Conservation (phyloP, 1,140 invertebrate species). For the Pissodes strobi region DNA sequence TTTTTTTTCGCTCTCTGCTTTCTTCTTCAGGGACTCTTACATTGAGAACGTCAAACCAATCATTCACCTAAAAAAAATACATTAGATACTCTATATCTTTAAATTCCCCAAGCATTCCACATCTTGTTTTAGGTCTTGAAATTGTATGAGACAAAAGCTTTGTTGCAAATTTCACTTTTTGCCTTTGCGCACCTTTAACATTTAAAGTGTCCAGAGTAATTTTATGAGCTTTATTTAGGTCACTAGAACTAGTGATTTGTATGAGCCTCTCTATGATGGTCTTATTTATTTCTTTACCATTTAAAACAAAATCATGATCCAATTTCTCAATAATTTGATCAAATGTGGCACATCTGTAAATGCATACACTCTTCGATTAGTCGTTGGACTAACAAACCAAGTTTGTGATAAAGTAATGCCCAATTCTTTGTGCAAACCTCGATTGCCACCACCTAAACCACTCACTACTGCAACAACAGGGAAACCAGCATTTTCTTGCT, state of each 20-base stretch:
- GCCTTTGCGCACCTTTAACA: background rate
- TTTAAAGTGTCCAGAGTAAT: constrained; percentile 16
- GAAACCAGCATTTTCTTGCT: background rate
- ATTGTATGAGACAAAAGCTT: too few relatives aligned
- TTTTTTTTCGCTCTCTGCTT: too few relatives aligned
- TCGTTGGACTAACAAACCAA: background rate
- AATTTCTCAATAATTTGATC: background rate
- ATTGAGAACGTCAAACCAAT: too few relatives aligned
- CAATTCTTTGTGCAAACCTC: background rate
- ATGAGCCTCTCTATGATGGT: background rate
- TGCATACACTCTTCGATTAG: background rate
- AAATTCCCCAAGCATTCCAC: too few relatives aligned
- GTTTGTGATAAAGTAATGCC: background rate
- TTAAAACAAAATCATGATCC: background rate
- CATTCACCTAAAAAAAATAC: too few relatives aligned
- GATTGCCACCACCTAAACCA: background rate
- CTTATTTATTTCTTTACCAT: constrained; percentile 1
- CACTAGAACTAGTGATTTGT: background rate
- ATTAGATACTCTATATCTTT: too few relatives aligned
- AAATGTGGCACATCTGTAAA: constrained; percentile 3
- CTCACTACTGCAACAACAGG: background rate
- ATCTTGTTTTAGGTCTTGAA: too few relatives aligned
- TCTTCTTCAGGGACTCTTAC: too few relatives aligned
- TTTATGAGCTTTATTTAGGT: background rate
- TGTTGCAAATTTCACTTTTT: too few relatives aligned